Conservation (phyloP, 2,113 vertebrate genomes). For the Plotosus lineatus region DNA sequence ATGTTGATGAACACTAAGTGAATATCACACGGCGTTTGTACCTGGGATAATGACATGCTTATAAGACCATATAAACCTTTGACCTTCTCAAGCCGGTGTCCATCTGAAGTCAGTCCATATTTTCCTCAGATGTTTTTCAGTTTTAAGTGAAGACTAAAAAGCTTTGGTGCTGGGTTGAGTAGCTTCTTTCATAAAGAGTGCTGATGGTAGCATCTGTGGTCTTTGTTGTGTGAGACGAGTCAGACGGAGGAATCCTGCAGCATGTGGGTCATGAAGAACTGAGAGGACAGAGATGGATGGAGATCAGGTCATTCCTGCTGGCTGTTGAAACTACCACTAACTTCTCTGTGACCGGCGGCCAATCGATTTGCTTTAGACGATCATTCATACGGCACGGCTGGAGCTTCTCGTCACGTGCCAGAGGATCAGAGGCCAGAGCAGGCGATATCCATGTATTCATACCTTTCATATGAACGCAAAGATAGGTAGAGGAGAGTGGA, state of each 20-base stretch:
- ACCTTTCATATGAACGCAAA: slow-evolving; percentile 44
- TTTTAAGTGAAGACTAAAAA: slow-evolving; percentile 47
- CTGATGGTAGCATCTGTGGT: slow-evolving; percentile 82
- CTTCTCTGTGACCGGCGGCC: slow-evolving; percentile 83
- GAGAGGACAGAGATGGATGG: slow-evolving; percentile 88
- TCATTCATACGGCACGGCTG: slow-evolving; percentile 73
- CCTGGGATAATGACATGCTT: neutral
- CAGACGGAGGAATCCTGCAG: slow-evolving; percentile 75
- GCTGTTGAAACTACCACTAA: slow-evolving; percentile 73
- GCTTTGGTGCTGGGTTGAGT: slow-evolving; percentile 57
- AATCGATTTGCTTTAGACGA: slow-evolving; percentile 91
- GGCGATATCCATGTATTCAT: slow-evolving; percentile 56
- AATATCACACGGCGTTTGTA: neutral
- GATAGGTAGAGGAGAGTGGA: slow-evolving; percentile 7
- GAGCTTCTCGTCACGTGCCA: slow-evolving; percentile 49
- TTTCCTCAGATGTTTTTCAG: slow-evolving; percentile 27
- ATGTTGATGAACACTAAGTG: too few relatives aligned
- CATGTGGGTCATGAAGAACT: slow-evolving; percentile 70
- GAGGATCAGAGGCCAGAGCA: slow-evolving; percentile 40
- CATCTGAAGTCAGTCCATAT: slow-evolving; percentile 14
- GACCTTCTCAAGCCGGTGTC: neutral
- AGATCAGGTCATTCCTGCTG: slow-evolving; percentile 79
- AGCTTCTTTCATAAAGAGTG: slow-evolving; percentile 61
- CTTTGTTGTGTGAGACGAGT: slow-evolving; percentile 71
- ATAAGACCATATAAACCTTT: neutral